Evolutionary conservation across 2,797 vertebrate genomes (phyloP), one percentile per base, ranked within the genome.

Genomic region (Sebastes paucispinis): DNA sequence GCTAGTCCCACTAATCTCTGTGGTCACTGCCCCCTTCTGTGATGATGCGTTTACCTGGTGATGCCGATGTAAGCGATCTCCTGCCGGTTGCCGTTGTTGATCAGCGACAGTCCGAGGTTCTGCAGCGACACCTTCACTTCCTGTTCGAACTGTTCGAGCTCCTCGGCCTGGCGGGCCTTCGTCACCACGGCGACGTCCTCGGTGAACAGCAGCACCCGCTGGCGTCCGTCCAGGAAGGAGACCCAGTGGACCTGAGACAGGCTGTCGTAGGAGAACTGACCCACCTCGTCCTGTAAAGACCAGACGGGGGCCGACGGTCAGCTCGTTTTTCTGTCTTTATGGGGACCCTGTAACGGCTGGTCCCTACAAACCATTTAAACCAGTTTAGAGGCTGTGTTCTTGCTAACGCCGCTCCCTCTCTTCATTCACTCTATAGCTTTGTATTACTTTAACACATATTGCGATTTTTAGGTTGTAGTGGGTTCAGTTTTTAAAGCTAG

Each of bases 31-130:
- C 34, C 34, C 34, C 34, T 2, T 34, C 34, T 34, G 14, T 27
- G 13, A 1, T 29, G 39, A 54, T 6, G 14, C 20, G 6, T 79
- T 55, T 43, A 68, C 39, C 0, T 54, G 75, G 97, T 97, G 89
- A 99, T 97, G 62, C 98, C 98, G 5, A 99, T 85, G 39, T 99
- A 99, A 3, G 98, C 97, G 13, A 99, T 96, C 91, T 99, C 98
- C 88, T 97, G 97, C 31, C 96, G 96, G 76, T 76, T 95, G 84
- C 92, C 91, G 66, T 98, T 98, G 94, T 98, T 98, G 86, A 99
- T 92, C 39, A 99, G 93, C 0, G 98, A 99, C 84, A 99, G 93
- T 5, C 98, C 98, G 2, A 99, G 96, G 87, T 97, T 97, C 9
- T 98, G 97, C 52, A 99, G 95, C 0, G 98, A 98, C 52, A 99